Conservation (phyloP, 2,797 vertebrate genomes). For the Amniataba percoides region DNA sequence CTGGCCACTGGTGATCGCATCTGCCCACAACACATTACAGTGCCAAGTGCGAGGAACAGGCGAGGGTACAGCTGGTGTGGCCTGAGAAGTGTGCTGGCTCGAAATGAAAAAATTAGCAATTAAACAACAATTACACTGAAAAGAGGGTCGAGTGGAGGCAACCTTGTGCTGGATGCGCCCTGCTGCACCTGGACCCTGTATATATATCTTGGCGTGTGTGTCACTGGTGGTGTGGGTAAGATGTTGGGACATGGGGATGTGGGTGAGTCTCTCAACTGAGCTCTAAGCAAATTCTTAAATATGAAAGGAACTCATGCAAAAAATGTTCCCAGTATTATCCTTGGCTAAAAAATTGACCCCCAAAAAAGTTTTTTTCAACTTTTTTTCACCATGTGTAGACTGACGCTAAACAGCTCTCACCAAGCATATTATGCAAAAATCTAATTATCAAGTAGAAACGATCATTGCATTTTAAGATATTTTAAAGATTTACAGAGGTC, state of each 20-base stretch:
- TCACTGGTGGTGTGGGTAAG: neutral
- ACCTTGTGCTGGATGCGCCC: slow-evolving; percentile 22
- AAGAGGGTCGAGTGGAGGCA: slow-evolving; percentile 5
- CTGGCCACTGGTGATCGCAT: neutral
- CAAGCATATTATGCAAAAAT: neutral
- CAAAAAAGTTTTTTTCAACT: slow-evolving; percentile 1
- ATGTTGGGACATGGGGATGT: neutral
- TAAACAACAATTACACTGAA: slow-evolving; percentile 2
- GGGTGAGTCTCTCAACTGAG: neutral
- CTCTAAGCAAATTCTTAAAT: neutral
- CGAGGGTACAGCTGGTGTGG: slow-evolving; percentile 31
- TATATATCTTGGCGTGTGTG: neutral
- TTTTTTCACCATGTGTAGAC: neutral
- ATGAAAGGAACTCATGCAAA: neutral
- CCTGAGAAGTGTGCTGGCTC: neutral
- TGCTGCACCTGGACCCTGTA: slow-evolving; percentile 30
- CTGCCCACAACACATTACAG: neutral
- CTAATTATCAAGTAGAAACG: slow-evolving; percentile 1
- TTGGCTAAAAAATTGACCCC: neutral
- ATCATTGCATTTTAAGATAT: slow-evolving; percentile 10
- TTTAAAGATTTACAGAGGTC: slow-evolving; percentile 35
- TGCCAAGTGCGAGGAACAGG: slow-evolving; percentile 17
- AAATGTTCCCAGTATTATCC: slow-evolving; percentile 12
- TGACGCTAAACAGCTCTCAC: neutral
- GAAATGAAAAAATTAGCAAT: slow-evolving; percentile 16